Base-by-base conservation (phyloP, 1,140 invertebrate genomes). In the Vanessa tameamea region DNA sequence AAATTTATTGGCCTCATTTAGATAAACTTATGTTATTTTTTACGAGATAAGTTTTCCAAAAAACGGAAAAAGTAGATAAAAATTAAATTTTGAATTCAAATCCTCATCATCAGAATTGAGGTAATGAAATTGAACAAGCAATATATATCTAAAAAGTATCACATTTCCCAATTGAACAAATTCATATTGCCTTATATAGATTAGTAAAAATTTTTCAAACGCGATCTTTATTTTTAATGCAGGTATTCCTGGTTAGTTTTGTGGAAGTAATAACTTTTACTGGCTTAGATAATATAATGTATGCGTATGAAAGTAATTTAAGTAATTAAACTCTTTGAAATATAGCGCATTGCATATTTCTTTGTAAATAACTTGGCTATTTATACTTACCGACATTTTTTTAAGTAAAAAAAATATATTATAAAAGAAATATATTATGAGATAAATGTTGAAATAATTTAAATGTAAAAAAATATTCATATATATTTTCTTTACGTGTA, bases 351-450 rank as follows among this genome's bases (percentile, higher is more conserved):
- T 61, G 57, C 57, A 23, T 61, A 59, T 31, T 31, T 13, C 16
- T 59, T 59, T 59, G 15, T 59, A 26, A 59, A 59, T 59, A 55
- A 51, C 20, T 23, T 57, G 26, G 23, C 53, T 57, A 9, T 57
- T 57, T 57, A 57, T 57, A 12, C 12, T 57, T 57, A 13, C 20
- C 26, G 31, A 5, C 31, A 37, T 5, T 43, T 43, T 9, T 43
- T 43, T 8, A 43, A 43, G 37, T 43, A 43, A 43, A 1, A 31
- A 31, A 9, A 43, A 43, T 43, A 43, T 43, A 43, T 31, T 31
- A 1, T 43, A 43, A 43, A 43, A 9, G 2, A 43, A 43, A 43
- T 11, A 9, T 43, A 43, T 5, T 43, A 9, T 43, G 9, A 43
- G 9, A 43, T 3, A 43, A 9, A 43, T 31, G 37, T 43, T 43